Evolutionary conservation across 2,888 invertebrate species (phyloP), one percentile per base, ranked within the genome.

Genomic region (Drosophila subquinaria): DNA sequence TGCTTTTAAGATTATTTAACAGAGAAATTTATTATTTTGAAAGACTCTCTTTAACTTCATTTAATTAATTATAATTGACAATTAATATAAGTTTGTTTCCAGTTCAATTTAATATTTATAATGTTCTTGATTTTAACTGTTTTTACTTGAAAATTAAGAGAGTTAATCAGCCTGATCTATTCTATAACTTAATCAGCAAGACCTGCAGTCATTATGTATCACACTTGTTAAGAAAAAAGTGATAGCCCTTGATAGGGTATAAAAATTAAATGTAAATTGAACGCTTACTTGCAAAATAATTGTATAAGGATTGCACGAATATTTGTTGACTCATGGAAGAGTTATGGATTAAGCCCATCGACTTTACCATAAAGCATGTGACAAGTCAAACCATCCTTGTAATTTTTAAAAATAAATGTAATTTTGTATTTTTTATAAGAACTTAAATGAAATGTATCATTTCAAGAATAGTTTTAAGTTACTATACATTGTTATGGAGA

Each of bases 241-340:
- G 0, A 43, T 43, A 43, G 10, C 11, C 42, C 11, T 17, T 20
- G 17, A 17, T 9, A 43, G 42, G 17, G 42, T 43, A 23, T 23
- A 23, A 6, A 13, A 45, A 23, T 23, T 6, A 3, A 45, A 13
- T 23, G 45, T 13, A 30, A 48, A 30, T 48, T 48, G 9, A 48
- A 48, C n/a, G 30, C 15, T 45, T 30, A 17, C 23, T 30, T 15
- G 10, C 20, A 9, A 8, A 23, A 27, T 47, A n/a, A 47, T 13
- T 47, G n/a, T n/a, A 9, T 47, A 47, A 47, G n/a, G 27, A 47
- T n/a, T 3, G 27, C 8, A 0, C 3, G 4, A 47, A n/a, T n/a
- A 47, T 27, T 47, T 47, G 27, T 27, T 47, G 47, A 27, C 3
- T 47, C 47, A 47, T 47, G n/a, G 27, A 3, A n/a, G 13, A 27